Conservation (phyloP, 2,888 invertebrate genomes). For the Agriotes lineatus region DNA sequence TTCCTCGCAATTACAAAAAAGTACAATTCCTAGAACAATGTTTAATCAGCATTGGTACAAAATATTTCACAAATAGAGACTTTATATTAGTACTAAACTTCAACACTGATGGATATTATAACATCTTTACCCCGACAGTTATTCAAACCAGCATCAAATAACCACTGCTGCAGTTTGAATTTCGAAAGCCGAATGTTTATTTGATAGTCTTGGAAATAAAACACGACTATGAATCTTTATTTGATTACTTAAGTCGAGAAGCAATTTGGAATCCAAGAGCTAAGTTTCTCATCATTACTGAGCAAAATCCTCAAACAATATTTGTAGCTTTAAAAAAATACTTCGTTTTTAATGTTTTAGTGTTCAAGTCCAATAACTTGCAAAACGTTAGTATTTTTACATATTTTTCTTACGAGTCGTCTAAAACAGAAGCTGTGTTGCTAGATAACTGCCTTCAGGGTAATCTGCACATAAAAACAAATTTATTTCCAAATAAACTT, state of each 20-base stretch:
- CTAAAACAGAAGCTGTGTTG: background rate
- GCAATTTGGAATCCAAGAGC: slow-evolving; percentile 4
- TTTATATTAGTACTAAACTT: no score
- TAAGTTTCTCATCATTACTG: slow-evolving; percentile 9
- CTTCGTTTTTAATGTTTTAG: background rate
- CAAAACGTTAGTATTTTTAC: background rate
- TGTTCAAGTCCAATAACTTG: background rate
- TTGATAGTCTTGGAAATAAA: no score
- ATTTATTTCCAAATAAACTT: background rate
- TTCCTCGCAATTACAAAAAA: no score
- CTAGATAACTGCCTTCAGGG: background rate
- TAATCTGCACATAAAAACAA: background rate
- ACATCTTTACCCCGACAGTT: no score
- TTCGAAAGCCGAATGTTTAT: no score
- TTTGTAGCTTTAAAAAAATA: background rate
- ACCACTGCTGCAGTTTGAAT: no score
- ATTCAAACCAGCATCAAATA: no score
- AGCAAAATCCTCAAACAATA: background rate
- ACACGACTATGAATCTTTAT: background rate
- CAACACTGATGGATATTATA: no score
- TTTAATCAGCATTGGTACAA: no score
- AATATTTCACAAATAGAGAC: no score
- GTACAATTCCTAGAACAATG: no score
- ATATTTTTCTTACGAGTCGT: background rate
- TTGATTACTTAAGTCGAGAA: background rate